A percentile compares a stretch with the other conserved stretches of the same genome.
phyloP scores from a whole-genome alignment of 2,888 invertebrate species.

The Plemyria rubiginata region DNA sequence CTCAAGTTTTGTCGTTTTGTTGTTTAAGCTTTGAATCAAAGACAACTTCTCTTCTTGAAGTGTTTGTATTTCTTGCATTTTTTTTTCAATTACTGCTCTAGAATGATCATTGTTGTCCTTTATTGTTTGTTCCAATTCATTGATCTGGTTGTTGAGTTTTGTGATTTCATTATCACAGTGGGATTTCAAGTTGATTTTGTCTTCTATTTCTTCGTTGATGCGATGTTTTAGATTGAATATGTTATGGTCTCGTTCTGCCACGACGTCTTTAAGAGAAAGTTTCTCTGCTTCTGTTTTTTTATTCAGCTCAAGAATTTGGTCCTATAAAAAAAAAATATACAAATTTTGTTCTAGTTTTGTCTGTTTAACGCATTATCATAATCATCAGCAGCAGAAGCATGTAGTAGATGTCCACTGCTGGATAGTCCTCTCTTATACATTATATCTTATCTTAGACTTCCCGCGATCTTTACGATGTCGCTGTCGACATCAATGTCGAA shows the following conservation, averaged over 20 bases:
- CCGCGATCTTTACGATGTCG: too few relatives aligned
- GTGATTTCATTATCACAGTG: conserved; percentile 62
- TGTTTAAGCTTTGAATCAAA: conserved; percentile 63
- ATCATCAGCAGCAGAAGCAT: too few relatives aligned
- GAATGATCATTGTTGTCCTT: conserved; percentile 61
- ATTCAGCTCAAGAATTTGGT: conserved; percentile 55
- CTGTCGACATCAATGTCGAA: too few relatives aligned
- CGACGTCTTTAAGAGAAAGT: conserved; percentile 46
- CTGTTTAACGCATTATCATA: too few relatives aligned
- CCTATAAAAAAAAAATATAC: conserved; percentile 44
- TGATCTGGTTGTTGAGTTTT: conserved; percentile 68
- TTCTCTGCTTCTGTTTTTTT: conserved; percentile 58
- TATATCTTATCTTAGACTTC: too few relatives aligned
- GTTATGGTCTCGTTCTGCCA: conserved; percentile 64
- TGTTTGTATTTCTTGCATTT: conserved; percentile 66
- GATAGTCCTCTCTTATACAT: too few relatives aligned
- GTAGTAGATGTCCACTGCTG: too few relatives aligned
- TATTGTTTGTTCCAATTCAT: conserved; percentile 68
- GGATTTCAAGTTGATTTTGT: conserved; percentile 59
- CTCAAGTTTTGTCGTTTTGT: conserved; percentile 65
- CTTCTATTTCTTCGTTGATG: conserved; percentile 69
- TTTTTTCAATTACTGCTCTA: conserved; percentile 58
- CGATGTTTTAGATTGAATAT: conserved; percentile 67
- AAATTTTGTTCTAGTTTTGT: not conserved
- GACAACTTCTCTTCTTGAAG: conserved; percentile 72